Evolutionary conservation across 2,113 vertebrate genomes (phyloP).

Genomic region (Regulus satrapa): DNA sequence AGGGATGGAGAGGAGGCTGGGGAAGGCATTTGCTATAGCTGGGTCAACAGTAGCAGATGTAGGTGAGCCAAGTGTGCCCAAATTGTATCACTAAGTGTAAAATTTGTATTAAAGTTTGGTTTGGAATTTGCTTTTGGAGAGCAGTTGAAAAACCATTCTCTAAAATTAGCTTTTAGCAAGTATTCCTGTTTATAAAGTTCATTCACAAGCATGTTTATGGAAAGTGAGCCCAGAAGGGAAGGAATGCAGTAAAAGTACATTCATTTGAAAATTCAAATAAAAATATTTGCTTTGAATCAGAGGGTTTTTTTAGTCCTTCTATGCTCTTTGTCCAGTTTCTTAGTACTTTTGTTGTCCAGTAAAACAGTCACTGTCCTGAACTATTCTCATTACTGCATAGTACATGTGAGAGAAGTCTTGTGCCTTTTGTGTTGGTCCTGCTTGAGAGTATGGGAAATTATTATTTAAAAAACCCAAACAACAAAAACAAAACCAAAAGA

Average conservation of each 20-base stretch:
- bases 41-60: neutral
- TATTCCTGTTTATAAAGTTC: constrained; percentile 56
- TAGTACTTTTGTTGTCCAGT: constrained; percentile 1
- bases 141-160: constrained; percentile 7
- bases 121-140: constrained; percentile 30
- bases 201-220: constrained; percentile 55
- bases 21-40: neutral
- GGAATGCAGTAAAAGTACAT: constrained; percentile 55
- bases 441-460: neutral
- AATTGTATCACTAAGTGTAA: neutral
- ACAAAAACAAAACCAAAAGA: neutral
- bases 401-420: neutral
- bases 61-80: neutral
- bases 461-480: neutral
- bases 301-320: neutral
- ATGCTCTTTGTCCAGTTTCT: constrained; percentile 10
- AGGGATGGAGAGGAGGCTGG: neutral
- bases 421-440: neutral
- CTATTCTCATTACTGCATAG: neutral
- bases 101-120: constrained; percentile 3
- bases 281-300: constrained; percentile 65
- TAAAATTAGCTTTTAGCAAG: constrained; percentile 57
- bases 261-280: constrained; percentile 61
- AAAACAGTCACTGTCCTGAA: neutral
- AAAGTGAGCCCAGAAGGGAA: constrained; percentile 54